Evolutionary conservation across 2,113 vertebrate genomes (phyloP).

Genomic region (Elachura formosa): DNA sequence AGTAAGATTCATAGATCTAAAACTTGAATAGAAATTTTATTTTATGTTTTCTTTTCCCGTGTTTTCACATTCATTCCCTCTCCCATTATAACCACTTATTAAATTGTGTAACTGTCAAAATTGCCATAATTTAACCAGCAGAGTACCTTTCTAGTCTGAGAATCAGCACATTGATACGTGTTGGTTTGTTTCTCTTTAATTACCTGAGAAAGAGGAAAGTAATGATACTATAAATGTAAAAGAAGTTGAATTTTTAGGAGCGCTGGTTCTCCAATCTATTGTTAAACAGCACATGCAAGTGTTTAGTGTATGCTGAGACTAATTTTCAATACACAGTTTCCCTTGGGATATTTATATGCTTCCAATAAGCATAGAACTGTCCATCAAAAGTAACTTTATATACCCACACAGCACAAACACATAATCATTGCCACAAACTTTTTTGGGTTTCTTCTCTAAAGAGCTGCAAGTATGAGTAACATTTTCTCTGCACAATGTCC

Average conservation of each 20-base stretch:
- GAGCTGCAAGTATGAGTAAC: conserved; percentile 51
- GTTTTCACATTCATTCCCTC: background rate
- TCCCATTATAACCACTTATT: background rate
- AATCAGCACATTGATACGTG: background rate
- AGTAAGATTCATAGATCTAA: background rate
- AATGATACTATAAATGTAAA: conserved; percentile 17
- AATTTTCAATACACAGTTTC: conserved; percentile 75
- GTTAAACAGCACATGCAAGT: conserved; percentile 67
- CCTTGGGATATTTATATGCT: conserved; percentile 79
- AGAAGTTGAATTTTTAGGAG: conserved; percentile 45
- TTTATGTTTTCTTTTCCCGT: background rate
- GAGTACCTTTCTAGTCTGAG: background rate
- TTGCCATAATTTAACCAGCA: background rate
- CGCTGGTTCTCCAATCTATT: conserved; percentile 39
- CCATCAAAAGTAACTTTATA: conserved; percentile 76
- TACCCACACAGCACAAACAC: background rate
- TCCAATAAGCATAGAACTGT: conserved; percentile 78
- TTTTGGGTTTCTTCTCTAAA: conserved; percentile 50
- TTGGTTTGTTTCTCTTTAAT: background rate
- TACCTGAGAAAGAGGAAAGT: conserved; percentile 14
- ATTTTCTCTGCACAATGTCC: conserved; percentile 57
- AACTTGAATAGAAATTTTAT: background rate
- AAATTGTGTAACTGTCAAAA: background rate
- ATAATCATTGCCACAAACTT: conserved; percentile 43
- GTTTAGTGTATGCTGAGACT: conserved; percentile 74